Percentiles rank a stretch among this genome's conserved stretches.
These are phyloP conservation scores for Linnaemya vulpina DNA, from an alignment of 2,888 invertebrate species.

Conservation along the genomic window DNA sequence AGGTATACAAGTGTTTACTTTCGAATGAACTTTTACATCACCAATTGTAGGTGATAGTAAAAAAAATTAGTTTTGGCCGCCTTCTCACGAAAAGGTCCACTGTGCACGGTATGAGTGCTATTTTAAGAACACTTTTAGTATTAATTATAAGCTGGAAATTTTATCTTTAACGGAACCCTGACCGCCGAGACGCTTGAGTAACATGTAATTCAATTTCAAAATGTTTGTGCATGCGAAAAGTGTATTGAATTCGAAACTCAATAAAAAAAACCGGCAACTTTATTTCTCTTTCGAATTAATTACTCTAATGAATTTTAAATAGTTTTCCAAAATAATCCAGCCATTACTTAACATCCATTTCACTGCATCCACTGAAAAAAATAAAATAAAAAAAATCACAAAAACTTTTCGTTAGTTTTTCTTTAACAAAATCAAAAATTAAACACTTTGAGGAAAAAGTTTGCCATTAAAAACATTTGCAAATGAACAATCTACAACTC, in stretches of 20 bases:
- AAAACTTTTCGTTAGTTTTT: slow-evolving; percentile 13
- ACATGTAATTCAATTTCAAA: background rate
- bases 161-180: background rate
- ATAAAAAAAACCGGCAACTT: background rate
- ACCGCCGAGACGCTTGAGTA: background rate
- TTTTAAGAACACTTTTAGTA: background rate
- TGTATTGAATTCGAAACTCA: background rate
- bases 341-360: background rate
- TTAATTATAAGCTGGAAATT: background rate
- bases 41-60: no score
- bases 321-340: slow-evolving; percentile 20
- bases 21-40: no score
- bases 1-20: no score
- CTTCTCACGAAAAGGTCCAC: no score
- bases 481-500: slow-evolving; percentile 41
- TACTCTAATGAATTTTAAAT: slow-evolving; percentile 49
- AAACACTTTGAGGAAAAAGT: slow-evolving; percentile 31
- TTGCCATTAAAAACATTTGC: slow-evolving; percentile 42
- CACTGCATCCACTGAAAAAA: background rate
- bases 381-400: background rate
- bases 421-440: slow-evolving; percentile 33
- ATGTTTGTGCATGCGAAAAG: background rate
- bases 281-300: slow-evolving; percentile 10
- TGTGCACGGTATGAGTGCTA: background rate
- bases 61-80: no score